Evolutionary conservation across 1,140 invertebrate genomes (phyloP).

Genomic region (Asbolus verrucosus): DNA sequence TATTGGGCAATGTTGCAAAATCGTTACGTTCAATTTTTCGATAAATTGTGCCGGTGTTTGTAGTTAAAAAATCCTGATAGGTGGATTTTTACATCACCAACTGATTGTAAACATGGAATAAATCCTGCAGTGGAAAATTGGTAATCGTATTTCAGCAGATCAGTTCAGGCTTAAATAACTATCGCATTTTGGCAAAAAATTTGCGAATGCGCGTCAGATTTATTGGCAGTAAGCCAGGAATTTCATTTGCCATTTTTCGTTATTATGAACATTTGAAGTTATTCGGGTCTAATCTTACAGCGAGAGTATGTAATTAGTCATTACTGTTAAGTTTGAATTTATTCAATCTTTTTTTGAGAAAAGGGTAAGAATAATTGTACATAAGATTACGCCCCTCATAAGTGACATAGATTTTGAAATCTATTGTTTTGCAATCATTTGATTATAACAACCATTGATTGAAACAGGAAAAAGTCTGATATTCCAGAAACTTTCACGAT

Average conservation of each 20-base stretch:
- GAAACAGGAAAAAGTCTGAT: no score
- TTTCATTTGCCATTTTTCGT: not conserved
- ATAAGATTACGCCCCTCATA: no score
- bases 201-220: not conserved
- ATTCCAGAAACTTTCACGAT: no score
- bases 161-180: slow-evolving; percentile 17
- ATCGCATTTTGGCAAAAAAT: slow-evolving; percentile 1
- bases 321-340: no score
- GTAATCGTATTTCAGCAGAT: slow-evolving; percentile 33
- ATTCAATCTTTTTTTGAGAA: no score
- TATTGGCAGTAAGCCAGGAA: slow-evolving; percentile 6
- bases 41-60: slow-evolving; percentile 11
- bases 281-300: no score
- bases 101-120: slow-evolving; percentile 20
- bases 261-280: not conserved
- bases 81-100: not conserved
- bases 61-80: not conserved
- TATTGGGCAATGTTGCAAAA: not conserved
- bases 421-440: no score
- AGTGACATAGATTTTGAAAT: no score
- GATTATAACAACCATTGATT: no score
- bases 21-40: not conserved
- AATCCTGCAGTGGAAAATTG: slow-evolving; percentile 18
- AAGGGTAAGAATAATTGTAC: no score
- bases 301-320: no score